These are phyloP conservation scores for Odontocolon sp. DNA, from an alignment of 2,888 invertebrate genomes.

Conservation along the genomic window DNA sequence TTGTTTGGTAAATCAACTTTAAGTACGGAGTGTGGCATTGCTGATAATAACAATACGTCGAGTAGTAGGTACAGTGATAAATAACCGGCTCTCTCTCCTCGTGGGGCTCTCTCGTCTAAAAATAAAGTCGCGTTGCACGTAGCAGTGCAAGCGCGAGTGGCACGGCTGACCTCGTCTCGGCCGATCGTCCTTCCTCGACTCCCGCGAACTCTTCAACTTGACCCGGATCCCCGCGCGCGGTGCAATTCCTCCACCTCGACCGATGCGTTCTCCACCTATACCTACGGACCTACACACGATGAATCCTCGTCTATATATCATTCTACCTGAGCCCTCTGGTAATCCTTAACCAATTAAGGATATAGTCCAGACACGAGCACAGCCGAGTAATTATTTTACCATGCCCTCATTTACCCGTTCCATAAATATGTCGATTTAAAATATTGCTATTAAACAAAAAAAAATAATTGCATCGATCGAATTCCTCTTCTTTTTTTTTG, in stretches of 20 bases:
- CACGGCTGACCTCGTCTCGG: conserved; percentile 73
- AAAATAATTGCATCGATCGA: no score
- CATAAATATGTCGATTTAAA: no score
- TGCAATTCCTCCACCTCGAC: conserved; percentile 18
- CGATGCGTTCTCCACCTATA: conserved; percentile 6
- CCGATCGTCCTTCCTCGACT: conserved; percentile 74
- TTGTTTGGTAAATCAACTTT: conserved; percentile 19
- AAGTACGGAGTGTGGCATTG: conserved; percentile 13
- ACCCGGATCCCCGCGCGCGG: conserved; percentile 68
- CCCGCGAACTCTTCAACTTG: conserved; percentile 78
- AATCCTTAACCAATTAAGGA: no score
- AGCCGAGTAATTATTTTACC: no score
- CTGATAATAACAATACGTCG: conserved; percentile 29
- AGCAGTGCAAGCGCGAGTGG: conserved; percentile 44
- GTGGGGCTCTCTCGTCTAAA: conserved; percentile 63
- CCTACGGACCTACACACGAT: neutral
- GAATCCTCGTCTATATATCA: neutral
- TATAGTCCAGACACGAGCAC: no score
- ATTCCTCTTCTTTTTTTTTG: no score
- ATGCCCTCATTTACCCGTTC: no score
- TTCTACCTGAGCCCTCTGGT: no score
- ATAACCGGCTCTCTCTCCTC: conserved; percentile 21
- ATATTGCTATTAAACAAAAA: no score
- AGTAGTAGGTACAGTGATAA: conserved; percentile 35
- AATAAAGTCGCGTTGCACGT: conserved; percentile 68